These are phyloP conservation scores for Agonopterix arenella DNA, from an alignment of 2,888 invertebrate species.

Conservation along the genomic window DNA sequence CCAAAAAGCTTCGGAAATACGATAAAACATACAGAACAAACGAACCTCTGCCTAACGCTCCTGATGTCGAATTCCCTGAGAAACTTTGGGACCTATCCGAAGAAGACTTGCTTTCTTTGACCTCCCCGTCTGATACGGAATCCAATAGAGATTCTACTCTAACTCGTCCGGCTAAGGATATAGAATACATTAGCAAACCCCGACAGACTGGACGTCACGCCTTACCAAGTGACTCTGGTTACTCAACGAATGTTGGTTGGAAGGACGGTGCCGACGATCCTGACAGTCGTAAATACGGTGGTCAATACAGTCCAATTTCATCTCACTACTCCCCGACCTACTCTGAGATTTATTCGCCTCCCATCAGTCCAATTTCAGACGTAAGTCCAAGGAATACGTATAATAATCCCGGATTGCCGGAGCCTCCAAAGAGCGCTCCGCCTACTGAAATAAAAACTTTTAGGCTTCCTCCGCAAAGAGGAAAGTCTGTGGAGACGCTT, in stretches of 20 bases:
- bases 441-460: constrained; percentile 58
- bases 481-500: constrained; percentile 64
- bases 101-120: constrained; percentile 76
- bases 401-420: constrained; percentile 58
- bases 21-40: constrained; percentile 90
- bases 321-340: constrained; percentile 68
- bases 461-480: constrained; percentile 55
- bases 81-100: constrained; percentile 87
- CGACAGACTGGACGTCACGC: constrained; percentile 78
- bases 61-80: constrained; percentile 87
- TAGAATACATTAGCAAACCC: constrained; percentile 77
- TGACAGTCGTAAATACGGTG: constrained; percentile 52
- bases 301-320: constrained; percentile 62
- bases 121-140: constrained; percentile 77
- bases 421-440: constrained; percentile 61
- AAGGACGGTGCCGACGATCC: constrained; percentile 65
- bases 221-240: constrained; percentile 67
- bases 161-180: constrained; percentile 78
- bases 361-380: constrained; percentile 64
- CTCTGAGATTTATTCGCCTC: constrained; percentile 71
- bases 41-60: constrained; percentile 86
- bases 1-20: constrained; percentile 83
- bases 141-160: constrained; percentile 75
- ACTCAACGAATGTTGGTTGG: constrained; percentile 34
- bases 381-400: constrained; percentile 58